phyloP scores from a whole-genome alignment of 2,888 invertebrate species.

The Strigamia maritima region DNA sequence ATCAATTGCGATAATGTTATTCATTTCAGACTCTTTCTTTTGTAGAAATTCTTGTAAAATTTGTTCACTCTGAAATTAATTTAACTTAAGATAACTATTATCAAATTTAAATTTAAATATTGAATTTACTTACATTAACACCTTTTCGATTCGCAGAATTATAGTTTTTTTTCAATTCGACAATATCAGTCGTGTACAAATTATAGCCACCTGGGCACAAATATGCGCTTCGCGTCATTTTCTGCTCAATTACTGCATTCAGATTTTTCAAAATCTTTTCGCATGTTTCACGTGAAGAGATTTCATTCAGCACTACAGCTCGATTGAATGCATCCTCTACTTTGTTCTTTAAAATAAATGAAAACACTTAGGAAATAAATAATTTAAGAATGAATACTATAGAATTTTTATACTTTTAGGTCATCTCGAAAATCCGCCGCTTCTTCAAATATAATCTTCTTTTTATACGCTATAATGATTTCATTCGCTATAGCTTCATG shows the following conservation, averaged over 20 bases:
- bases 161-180: neutral
- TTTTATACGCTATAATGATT: neutral
- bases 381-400: too few relatives aligned
- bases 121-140: neutral
- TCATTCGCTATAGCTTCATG: neutral
- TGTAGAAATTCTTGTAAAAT: conserved; percentile 9
- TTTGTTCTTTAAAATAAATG: neutral
- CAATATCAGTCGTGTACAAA: neutral
- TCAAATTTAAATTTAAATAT: neutral
- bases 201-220: neutral
- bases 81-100: neutral
- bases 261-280: conserved; percentile 5
- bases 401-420: neutral
- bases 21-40: neutral
- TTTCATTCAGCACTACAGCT: neutral
- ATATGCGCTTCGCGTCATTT: neutral
- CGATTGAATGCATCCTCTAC: neutral
- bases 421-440: neutral
- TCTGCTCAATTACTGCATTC: neutral
- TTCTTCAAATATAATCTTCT: conserved; percentile 9
- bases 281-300: neutral
- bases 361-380: too few relatives aligned
- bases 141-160: neutral
- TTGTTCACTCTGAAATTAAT: neutral
- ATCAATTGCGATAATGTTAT: conserved; percentile 5